Conservation (phyloP, 2,888 invertebrate species). For the Macrosoma leucophasiata region DNA sequence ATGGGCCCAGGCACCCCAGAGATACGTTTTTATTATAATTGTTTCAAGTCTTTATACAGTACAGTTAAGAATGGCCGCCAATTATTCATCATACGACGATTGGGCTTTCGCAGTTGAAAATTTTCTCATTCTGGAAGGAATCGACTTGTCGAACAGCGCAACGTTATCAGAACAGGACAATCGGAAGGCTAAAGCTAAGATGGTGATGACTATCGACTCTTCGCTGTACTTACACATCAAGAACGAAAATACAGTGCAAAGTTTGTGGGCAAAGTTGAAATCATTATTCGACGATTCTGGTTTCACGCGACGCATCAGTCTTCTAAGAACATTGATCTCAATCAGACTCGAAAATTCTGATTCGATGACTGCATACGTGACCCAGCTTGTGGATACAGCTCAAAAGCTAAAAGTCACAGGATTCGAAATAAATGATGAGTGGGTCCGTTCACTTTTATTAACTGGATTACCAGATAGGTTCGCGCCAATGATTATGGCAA, state of each 20-base stretch:
- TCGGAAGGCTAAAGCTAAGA: constrained; percentile 14
- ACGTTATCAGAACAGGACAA: constrained; percentile 7
- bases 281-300: constrained; percentile 19
- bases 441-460: constrained; percentile 24
- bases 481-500: constrained; percentile 24
- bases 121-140: constrained; percentile 14
- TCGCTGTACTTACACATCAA: constrained; percentile 16
- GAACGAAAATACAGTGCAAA: constrained; percentile 8
- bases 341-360: constrained; percentile 18
- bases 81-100: constrained; percentile 19
- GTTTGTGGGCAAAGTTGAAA: constrained; percentile 13
- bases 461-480: constrained; percentile 22
- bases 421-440: constrained; percentile 22
- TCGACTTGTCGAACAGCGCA: constrained; percentile 4
- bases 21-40: too few relatives aligned
- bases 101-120: constrained; percentile 18
- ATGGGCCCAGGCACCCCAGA: too few relatives aligned
- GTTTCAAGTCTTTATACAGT: too few relatives aligned
- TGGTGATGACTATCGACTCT: constrained; percentile 18
- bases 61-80: too few relatives aligned
- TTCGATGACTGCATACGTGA: constrained; percentile 17
- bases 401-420: constrained; percentile 22
- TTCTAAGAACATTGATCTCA: constrained; percentile 15
- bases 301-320: constrained; percentile 11
- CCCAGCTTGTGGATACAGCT: constrained; percentile 21